Evolutionary conservation across 23 tunicate species (phyloP).

Genomic region (Ciona savignyi): DNA sequence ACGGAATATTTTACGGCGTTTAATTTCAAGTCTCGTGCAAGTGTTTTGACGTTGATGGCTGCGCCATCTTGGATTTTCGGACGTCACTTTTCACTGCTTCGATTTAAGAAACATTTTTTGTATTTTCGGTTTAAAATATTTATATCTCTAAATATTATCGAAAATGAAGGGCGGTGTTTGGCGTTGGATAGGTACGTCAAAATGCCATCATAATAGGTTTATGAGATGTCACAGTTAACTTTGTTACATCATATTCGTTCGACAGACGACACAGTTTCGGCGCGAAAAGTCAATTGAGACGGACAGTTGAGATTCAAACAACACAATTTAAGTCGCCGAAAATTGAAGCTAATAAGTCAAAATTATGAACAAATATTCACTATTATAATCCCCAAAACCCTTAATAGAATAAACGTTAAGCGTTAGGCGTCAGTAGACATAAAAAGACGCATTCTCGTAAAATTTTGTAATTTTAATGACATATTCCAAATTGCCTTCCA

Average conservation of each 20-base stretch:
- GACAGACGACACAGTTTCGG: neutral
- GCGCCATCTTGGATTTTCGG: too few species aligned
- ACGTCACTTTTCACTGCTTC: too few species aligned
- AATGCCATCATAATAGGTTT: neutral
- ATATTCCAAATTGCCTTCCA: too few species aligned
- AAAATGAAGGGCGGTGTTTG: neutral
- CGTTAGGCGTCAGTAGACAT: too few species aligned
- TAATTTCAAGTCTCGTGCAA: neutral
- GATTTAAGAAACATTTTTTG: too few species aligned
- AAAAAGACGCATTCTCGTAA: too few species aligned
- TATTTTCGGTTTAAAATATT: neutral
- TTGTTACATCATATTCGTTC: neutral
- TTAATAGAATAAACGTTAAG: neutral
- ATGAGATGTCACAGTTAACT: constrained; percentile 1
- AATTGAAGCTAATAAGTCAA: neutral
- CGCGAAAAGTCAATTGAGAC: neutral
- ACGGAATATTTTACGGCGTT: neutral
- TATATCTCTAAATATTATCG: neutral
- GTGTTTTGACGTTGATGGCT: neutral
- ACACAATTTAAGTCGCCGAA: neutral
- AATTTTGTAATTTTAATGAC: too few species aligned
- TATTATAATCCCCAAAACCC: too few species aligned
- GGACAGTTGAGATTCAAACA: neutral
- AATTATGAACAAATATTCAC: neutral
- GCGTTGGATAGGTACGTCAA: neutral